Evolutionary conservation across 2,888 invertebrate species (phyloP), one percentile per base, ranked within the genome.

Genomic region (Synanthedon tipuliformis): DNA sequence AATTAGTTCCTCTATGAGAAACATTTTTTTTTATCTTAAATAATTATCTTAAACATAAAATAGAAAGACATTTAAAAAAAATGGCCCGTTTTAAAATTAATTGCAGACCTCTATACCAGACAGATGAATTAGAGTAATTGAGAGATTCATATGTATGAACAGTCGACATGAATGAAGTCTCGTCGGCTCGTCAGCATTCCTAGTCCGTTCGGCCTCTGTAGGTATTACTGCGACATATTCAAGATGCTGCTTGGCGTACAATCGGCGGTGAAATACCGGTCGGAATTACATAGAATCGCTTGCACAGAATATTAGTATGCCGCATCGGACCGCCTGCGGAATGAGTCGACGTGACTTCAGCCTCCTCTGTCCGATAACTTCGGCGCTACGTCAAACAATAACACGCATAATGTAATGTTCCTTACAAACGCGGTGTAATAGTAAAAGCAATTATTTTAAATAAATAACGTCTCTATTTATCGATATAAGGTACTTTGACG

Each of bases 301-400:
- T 73, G 75, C 72, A 69, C 69, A 68, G 72, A 76, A 71, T 80
- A 85, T 86, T 85, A 85, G 84, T 84, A 86, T 86, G 84, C 86
- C 70, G 68, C 59, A 66, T 68, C 70, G 76, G 78, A 75, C 71
- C 75, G 70, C 79, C 76, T 68, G 73, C 75, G 85, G 83, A 84
- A 85, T 86, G 83, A 83, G 75, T 69, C 73, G 79, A 81, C 79
- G 82, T 82, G 81, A 81, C 72, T 23, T 23, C 23, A 4, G 23
- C 75, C 69, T 63, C 62, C 56, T 8, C 40, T 66, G 63, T 66
- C 61, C 65, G 68, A 66, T 69, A 67, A 69, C 71, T 66, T 68
- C 68, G 62, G 62, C 67, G 69, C 74, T 69, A 73, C 75, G 71
- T 78, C 79, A 76, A 78, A 80, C 75, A 81, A 75, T 77, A 78